Evolutionary conservation across 2,797 vertebrate genomes (phyloP), one percentile per base, ranked within the genome.

Genomic region (Australoheros facetus): DNA sequence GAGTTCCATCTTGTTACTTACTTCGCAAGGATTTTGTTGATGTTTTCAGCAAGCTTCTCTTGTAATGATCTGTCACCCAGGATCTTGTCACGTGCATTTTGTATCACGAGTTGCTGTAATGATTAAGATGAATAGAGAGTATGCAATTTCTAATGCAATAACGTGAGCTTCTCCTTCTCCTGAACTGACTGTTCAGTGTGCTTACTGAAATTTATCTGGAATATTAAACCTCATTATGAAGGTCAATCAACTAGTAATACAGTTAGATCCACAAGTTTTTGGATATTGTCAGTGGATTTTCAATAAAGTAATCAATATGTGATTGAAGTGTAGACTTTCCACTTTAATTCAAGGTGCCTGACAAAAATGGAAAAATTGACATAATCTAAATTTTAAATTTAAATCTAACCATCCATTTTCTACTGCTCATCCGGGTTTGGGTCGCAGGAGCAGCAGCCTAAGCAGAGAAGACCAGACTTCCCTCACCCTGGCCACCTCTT

Each of bases 41-140:
- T 99, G 89, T 99, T 99, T 95, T 99, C 98, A 87, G 98, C 98
- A 19, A 99, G 96, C 79, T 99, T 99, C 93, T 99, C 98, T 91
- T 99, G 98, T 86, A 99, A 95, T 19, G 96, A 97, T 82, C 97
- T 95, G 94, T 99, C 97, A 73, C 96, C 97, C 86, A 99, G 80
- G 87, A 99, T 99, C 94, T 97, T 99, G 91, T 99, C 97, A 83
- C 98, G 95, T 77, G 98, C 98, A 93, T 97, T 99, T 96, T 99
- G 97, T 89, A 99, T 99, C 87, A 99, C 97, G 83, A 99, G 95
- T 97, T 99, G 98, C 98, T 99, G 92, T 39, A 92, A 95, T 94
- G 87, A 83, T 85, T 3, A 42, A 56, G 2, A 78, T 37, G 34
- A 79, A 55, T 16, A 51, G 6, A 64, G 16, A 56, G 5, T n/a